Evolutionary conservation across 2,888 invertebrate genomes (phyloP).

Genomic region (Parthenolecanium corni): DNA sequence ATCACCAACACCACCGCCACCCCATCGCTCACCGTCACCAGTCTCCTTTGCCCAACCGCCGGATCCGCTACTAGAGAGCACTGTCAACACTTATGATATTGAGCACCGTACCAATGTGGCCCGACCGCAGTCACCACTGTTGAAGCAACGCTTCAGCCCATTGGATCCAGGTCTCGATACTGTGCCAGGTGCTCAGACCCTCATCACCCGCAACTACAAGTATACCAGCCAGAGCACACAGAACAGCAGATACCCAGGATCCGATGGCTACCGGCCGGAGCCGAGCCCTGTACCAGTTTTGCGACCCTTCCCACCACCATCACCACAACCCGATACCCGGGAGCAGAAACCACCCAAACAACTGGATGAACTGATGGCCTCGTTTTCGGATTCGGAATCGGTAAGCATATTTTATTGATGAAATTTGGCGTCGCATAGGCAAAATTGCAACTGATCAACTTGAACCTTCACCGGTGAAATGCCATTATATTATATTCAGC

Average conservation of each 20-base stretch:
- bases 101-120: constrained; percentile 1
- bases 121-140: constrained; percentile 32
- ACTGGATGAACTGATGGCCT: constrained; percentile 71
- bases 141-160: constrained; percentile 34
- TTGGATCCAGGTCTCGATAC: constrained; percentile 34
- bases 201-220: constrained; percentile 46
- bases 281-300: constrained; percentile 36
- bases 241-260: constrained; percentile 17
- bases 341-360: constrained; percentile 58
- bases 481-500: too few relatives aligned
- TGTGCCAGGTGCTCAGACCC: constrained; percentile 37
- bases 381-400: constrained; percentile 59
- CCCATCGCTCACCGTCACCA: constrained; percentile 36
- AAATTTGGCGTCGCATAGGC: too few relatives aligned
- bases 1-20: constrained; percentile 32
- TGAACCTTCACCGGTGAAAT: too few relatives aligned
- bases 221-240: constrained; percentile 45
- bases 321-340: constrained; percentile 1
- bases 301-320: constrained; percentile 54
- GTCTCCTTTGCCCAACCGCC: constrained; percentile 36
- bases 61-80: constrained; percentile 33
- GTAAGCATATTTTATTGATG: too few relatives aligned
- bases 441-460: too few relatives aligned
- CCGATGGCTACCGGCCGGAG: constrained; percentile 7
- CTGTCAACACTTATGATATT: constrained; percentile 30